phyloP scores from a whole-genome alignment of 1,140 invertebrate genomes.

The Aradophagus sp. region DNA sequence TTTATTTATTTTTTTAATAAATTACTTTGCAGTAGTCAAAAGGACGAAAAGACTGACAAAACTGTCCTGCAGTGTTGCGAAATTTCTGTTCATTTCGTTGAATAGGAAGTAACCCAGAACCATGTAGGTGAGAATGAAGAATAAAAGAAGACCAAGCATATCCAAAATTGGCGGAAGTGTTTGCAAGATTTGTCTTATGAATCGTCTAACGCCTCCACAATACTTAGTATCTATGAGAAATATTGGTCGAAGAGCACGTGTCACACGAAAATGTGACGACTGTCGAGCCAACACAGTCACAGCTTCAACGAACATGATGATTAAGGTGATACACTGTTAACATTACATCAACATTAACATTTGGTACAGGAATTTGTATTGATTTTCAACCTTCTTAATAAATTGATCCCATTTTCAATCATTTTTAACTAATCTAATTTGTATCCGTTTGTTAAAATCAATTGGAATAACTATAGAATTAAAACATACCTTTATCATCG shows the following conservation, averaged over 20 bases:
- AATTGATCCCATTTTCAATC: no score
- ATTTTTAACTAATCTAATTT: no score
- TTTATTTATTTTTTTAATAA: no score
- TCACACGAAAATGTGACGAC: slow-evolving; percentile 90
- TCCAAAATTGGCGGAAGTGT: slow-evolving; percentile 91
- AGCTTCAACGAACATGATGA: slow-evolving; percentile 90
- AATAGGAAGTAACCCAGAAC: slow-evolving; percentile 90
- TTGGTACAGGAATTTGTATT: no score
- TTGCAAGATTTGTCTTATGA: slow-evolving; percentile 86
- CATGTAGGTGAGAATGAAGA: slow-evolving; percentile 90
- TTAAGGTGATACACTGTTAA: slow-evolving; percentile 82
- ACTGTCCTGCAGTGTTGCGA: slow-evolving; percentile 85
- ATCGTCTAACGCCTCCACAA: slow-evolving; percentile 83
- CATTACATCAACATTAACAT: no score
- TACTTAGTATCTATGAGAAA: slow-evolving; percentile 92
- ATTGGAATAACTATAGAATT: no score
- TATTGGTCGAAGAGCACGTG: slow-evolving; percentile 89
- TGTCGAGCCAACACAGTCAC: slow-evolving; percentile 87
- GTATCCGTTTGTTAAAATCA: no score
- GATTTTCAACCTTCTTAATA: no score
- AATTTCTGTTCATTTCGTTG: slow-evolving; percentile 84
- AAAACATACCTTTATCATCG: slow-evolving; percentile 91
- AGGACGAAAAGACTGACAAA: slow-evolving; percentile 94
- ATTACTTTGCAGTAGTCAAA: slow-evolving; percentile 92
- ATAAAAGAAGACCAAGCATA: slow-evolving; percentile 89